Evolutionary conservation across 2,113 vertebrate species (phyloP).

Genomic region (Malaclemys terrapin): DNA sequence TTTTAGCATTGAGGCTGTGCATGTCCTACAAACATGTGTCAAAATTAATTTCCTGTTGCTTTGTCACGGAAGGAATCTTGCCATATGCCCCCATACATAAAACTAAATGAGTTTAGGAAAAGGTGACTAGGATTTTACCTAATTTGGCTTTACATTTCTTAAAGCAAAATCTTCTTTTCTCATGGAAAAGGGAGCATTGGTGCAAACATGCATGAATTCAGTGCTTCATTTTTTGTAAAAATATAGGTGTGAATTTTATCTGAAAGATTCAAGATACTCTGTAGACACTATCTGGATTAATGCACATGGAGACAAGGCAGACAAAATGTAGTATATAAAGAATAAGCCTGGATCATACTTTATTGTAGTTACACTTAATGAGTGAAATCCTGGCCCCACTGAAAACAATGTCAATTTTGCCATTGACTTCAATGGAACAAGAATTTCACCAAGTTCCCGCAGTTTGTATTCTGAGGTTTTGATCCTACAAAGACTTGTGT

Average conservation of each 20-base stretch:
- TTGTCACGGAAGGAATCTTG: constrained; percentile 13
- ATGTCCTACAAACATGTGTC: not conserved
- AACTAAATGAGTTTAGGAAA: constrained; percentile 39
- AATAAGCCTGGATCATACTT: not conserved
- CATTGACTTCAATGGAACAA: not conserved
- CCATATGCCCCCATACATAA: not conserved
- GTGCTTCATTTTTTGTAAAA: constrained; percentile 24
- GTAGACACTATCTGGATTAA: not conserved
- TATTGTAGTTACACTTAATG: not conserved
- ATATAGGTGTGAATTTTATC: not conserved
- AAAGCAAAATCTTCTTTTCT: not conserved
- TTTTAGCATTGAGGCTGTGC: not conserved
- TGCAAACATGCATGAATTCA: constrained; percentile 1
- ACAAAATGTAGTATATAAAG: not conserved
- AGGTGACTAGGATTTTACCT: constrained; percentile 5
- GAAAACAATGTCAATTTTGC: not conserved
- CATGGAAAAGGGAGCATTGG: constrained; percentile 23
- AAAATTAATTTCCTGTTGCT: constrained; percentile 31
- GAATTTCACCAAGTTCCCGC: not conserved
- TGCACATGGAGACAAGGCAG: not conserved
- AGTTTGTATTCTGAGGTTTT: not conserved
- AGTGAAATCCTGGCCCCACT: not conserved
- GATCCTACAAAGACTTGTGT: not conserved
- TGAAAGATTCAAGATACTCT: not conserved
- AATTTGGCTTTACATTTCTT: not conserved